A percentile compares a stretch with the other conserved stretches of the same genome.
phyloP scores from a whole-genome alignment of 2,888 invertebrate genomes.

The Vanessa cardui region DNA sequence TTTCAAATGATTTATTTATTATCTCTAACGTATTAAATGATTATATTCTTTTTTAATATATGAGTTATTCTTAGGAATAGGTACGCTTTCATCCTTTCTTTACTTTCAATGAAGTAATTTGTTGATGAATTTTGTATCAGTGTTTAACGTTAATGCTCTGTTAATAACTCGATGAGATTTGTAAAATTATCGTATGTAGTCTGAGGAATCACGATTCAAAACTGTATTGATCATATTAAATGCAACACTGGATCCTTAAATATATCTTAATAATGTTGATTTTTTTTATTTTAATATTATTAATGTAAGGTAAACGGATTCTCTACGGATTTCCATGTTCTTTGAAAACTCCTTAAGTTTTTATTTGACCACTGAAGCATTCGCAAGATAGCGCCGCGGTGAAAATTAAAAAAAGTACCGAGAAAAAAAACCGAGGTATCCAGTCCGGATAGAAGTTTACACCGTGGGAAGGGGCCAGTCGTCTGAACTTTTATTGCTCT shows the following conservation, averaged over 20 bases:
- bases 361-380: slow-evolving; percentile 84
- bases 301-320: slow-evolving; percentile 1
- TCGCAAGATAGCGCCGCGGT: slow-evolving; percentile 80
- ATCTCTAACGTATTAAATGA: too few species aligned
- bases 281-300: neutral
- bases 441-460: slow-evolving; percentile 50
- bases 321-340: slow-evolving; percentile 52
- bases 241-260: neutral
- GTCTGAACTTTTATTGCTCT: slow-evolving; percentile 43
- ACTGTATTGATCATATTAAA: too few species aligned
- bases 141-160: too few species aligned
- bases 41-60: too few species aligned
- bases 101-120: too few species aligned
- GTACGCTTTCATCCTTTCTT: too few species aligned
- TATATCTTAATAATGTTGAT: neutral
- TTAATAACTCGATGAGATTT: too few species aligned
- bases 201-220: too few species aligned
- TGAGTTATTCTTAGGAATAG: too few species aligned
- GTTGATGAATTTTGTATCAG: too few species aligned
- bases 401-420: slow-evolving; percentile 76
- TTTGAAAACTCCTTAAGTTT: slow-evolving; percentile 78
- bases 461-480: slow-evolving; percentile 39
- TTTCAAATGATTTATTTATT: too few species aligned
- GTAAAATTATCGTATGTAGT: too few species aligned
- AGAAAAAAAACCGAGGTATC: slow-evolving; percentile 59